Conservation (phyloP, 2,797 vertebrate genomes). For the Hephaestus fuliginosus region DNA sequence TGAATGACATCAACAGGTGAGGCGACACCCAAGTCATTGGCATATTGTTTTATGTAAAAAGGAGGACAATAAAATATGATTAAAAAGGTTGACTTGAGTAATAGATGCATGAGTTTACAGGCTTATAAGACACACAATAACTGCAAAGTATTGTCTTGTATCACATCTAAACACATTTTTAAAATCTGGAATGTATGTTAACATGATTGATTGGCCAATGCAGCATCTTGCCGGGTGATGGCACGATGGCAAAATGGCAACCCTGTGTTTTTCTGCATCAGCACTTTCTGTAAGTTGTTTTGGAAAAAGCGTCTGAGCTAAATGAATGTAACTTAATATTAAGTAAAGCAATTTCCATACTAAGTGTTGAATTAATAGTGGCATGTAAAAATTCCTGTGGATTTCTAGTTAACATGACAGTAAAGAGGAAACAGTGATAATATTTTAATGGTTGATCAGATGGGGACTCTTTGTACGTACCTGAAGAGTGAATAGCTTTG, state of each 20-base stretch:
- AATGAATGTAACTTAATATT: neutral
- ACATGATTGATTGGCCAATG: neutral
- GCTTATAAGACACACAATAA: neutral
- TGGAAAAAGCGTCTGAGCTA: neutral
- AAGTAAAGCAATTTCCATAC: neutral
- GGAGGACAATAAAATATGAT: too few species aligned
- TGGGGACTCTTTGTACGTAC: conserved; percentile 70
- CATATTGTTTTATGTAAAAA: neutral
- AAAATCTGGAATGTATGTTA: neutral
- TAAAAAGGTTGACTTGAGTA: neutral
- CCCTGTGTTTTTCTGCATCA: neutral
- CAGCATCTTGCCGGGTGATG: neutral
- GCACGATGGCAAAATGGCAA: neutral
- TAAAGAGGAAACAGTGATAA: neutral
- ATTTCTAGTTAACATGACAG: neutral
- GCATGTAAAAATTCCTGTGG: neutral
- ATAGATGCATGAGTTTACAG: neutral
- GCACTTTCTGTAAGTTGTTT: neutral
- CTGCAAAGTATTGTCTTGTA: neutral
- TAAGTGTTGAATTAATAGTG: neutral
- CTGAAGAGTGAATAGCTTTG: conserved; percentile 99
- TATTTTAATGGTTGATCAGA: neutral
- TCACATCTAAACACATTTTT: neutral
- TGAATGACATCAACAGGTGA: neutral
- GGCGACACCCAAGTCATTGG: neutral